phyloP scores from a whole-genome alignment of 2,113 vertebrate species.

The Globicephala melas region DNA sequence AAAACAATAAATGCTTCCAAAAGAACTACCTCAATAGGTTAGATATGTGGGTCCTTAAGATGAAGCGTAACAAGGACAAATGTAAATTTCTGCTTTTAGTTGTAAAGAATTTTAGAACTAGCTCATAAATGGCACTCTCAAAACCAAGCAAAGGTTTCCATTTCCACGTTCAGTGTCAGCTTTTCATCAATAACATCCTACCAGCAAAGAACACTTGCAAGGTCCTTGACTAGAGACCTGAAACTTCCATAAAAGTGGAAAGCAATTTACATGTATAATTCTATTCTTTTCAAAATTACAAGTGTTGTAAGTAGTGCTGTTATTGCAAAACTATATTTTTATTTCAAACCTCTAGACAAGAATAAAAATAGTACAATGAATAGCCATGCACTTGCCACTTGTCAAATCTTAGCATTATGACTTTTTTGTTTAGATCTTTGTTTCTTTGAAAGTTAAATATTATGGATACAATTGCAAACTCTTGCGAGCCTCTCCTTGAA shows the following conservation, averaged over 20 bases:
- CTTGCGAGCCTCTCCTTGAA: not conserved
- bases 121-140: not conserved
- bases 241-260: not conserved
- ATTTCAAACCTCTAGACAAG: constrained; percentile 24
- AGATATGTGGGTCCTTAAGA: not conserved
- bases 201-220: not conserved
- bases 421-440: not conserved
- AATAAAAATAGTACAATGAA: constrained; percentile 15
- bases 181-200: not conserved
- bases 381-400: not conserved
- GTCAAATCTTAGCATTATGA: constrained; percentile 19
- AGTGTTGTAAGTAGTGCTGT: not conserved
- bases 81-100: constrained; percentile 21
- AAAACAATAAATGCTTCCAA: constrained; percentile 8
- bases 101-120: not conserved
- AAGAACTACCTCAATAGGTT: not conserved
- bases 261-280: not conserved
- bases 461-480: not conserved
- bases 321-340: not conserved
- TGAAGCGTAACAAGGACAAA: not conserved
- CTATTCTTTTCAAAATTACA: constrained; percentile 12
- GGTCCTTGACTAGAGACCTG: not conserved
- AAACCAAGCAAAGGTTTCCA: not conserved
- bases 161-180: not conserved
- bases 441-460: not conserved